Evolutionary conservation across 2,113 vertebrate species (phyloP), one percentile per base, ranked within the genome.

Genomic region (Mastomys natalensis): DNA sequence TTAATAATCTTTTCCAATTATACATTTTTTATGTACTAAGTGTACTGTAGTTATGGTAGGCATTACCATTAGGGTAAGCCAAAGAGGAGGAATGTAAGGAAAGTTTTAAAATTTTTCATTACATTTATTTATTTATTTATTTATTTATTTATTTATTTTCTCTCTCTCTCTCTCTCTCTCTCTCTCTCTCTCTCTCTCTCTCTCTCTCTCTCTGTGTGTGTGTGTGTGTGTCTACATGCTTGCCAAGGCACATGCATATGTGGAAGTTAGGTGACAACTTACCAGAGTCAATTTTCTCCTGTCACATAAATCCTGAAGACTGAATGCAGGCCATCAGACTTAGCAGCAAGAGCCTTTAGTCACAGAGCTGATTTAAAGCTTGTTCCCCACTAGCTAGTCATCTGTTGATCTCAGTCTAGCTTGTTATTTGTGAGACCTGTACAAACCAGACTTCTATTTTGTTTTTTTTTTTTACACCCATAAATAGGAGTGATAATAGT

Each of bases 1-100:
- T 62, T 82, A 87, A 37, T 53, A 90, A 48, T 86, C 53, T 55
- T 95, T 84, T 53, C 55, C 9, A 9, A 11, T 26, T 60, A 60
- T 15, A 15, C 45, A 62, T 26, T 43, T 24, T n/a, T 64, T 24
- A 16, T 40, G 55, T 60, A 62, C 6, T 45, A 19, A 72, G 19
- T 17, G 1, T 0, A 31, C 10, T 74, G 7, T 60, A 29, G 4
- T 89, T 96, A 94, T 86, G 45, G 17, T 87, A 80, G 16, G 90
- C 70, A n/a, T 64, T 96, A 93, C 74, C 40, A 55, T 84, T 82
- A 92, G 29, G 74, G 24, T 15, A 92, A 94, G 37, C 26, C 13
- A n/a, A 43, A 3, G 70, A 11, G 84, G 92, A 62, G 58, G n/a
- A 87, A 78, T 84, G 94, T 77, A 34, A 19, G 29, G 21, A 12